Evolutionary conservation across 2,797 vertebrate genomes (phyloP), one percentile per base, ranked within the genome.

Genomic region (Staurois parvus): DNA sequence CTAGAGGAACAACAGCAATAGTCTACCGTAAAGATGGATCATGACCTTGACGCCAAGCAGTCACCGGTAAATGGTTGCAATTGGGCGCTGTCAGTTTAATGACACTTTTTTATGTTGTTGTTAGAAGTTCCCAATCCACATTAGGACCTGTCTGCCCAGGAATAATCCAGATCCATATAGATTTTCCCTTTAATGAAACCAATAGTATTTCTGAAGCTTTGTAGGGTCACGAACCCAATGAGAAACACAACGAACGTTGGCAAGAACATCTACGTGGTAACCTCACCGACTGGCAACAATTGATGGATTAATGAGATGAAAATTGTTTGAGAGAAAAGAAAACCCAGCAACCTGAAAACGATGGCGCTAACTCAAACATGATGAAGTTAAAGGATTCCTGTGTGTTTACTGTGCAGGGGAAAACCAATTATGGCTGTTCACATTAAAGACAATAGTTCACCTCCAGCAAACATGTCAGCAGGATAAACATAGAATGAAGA

Each of bases 121-220:
- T 45, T 45, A 73, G 26, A 42, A 40, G 21, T 8, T 10, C 70
- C 24, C n/a, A 72, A 40, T 40, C 37, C 70, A 26, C 24, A 10
- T 73, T 24, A 73, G 48, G 72, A 48, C 5, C 13, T 7, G 9
- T 15, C 40, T 19, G 11, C 26, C 15, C 21, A 52, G 26, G n/a
- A 26, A 72, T 34, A 72, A 72, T 26, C 21, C 9, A 70, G 11
- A 37, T 4, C 9, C 13, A 24, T 42, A 72, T 72, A 19, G 70
- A 72, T 72, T 72, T 72, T 72, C 37, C 1, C 37, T 72, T 72
- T 40, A 72, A 42, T 40, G 34, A 40, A 40, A 72, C 40, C 40
- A 12, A 72, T 72, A 37, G 30, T 24, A 24, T 69, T 69, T 34
- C 10, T 26, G 69, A 37, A 40, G 21, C 32, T 40, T 42, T 26